Evolutionary conservation across 2,797 vertebrate species (phyloP).

Genomic region (Echiichthys vipera): DNA sequence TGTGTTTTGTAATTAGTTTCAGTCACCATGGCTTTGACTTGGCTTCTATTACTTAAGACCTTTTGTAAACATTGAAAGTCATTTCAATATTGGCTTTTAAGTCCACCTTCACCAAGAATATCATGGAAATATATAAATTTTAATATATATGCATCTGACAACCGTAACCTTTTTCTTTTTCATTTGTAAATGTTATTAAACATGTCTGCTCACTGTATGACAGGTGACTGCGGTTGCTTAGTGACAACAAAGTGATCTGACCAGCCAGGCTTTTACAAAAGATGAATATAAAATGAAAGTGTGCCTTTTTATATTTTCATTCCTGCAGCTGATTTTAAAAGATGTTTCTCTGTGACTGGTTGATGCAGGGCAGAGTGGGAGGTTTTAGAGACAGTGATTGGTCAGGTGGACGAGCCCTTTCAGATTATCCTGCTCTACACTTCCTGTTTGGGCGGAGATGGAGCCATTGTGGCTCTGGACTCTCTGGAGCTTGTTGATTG

Average conservation of each 20-base stretch:
- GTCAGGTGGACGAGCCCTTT: constrained; percentile 85
- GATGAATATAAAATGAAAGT: no score
- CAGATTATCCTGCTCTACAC: constrained; percentile 87
- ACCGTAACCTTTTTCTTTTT: not conserved
- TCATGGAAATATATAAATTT: not conserved
- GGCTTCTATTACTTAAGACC: no score
- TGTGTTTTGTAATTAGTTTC: not conserved
- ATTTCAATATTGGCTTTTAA: not conserved
- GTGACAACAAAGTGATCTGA: constrained; percentile 2
- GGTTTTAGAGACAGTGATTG: constrained; percentile 83
- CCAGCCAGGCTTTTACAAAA: no score
- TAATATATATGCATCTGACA: not conserved
- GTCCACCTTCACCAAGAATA: not conserved
- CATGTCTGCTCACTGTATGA: constrained; percentile 8
- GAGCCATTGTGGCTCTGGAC: constrained; percentile 84
- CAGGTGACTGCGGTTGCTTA: constrained; percentile 15
- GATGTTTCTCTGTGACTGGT: constrained; percentile 26
- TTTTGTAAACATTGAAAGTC: not conserved
- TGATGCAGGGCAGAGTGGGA: constrained; percentile 83
- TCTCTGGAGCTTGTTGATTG: constrained; percentile 87
- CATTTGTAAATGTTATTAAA: constrained; percentile 9
- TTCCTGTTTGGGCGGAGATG: constrained; percentile 71
- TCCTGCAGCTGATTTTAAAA: not conserved
- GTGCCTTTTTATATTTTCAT: no score
- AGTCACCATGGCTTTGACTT: not conserved